phyloP scores from a whole-genome alignment of 2,797 vertebrate genomes.

The Pteronotus mesoamericanus region DNA sequence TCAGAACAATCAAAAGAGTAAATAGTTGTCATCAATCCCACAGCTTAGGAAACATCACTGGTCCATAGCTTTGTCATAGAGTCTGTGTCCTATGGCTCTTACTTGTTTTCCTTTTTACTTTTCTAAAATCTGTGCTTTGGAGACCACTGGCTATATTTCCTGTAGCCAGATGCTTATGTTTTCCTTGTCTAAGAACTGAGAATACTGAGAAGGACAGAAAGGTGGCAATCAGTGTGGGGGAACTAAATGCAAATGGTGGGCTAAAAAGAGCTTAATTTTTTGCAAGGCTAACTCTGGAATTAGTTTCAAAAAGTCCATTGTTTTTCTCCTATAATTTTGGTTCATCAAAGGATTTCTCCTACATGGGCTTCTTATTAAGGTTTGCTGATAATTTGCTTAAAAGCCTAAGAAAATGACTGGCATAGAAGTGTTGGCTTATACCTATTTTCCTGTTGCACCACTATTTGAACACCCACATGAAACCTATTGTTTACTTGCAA shows the following conservation, averaged over 20 bases:
- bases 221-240: neutral
- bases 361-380: neutral
- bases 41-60: neutral
- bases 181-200: neutral
- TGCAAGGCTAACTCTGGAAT: conserved; percentile 29
- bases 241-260: neutral
- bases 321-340: conserved; percentile 32
- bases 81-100: neutral
- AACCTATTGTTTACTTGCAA: neutral
- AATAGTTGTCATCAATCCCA: neutral
- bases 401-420: conserved; percentile 46
- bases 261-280: neutral
- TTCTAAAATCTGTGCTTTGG: neutral
- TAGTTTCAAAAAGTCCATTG: conserved; percentile 1
- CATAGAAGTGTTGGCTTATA: neutral
- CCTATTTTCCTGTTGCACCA: neutral
- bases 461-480: neutral
- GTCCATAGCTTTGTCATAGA: neutral
- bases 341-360: conserved; percentile 40
- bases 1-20: neutral
- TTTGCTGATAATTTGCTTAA: conserved; percentile 61
- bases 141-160: neutral
- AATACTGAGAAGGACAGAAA: neutral
- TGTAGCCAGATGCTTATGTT: neutral
- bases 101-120: neutral